Base-by-base conservation (phyloP, 1,140 invertebrate species). In the Stegodyphus mimosarum region DNA sequence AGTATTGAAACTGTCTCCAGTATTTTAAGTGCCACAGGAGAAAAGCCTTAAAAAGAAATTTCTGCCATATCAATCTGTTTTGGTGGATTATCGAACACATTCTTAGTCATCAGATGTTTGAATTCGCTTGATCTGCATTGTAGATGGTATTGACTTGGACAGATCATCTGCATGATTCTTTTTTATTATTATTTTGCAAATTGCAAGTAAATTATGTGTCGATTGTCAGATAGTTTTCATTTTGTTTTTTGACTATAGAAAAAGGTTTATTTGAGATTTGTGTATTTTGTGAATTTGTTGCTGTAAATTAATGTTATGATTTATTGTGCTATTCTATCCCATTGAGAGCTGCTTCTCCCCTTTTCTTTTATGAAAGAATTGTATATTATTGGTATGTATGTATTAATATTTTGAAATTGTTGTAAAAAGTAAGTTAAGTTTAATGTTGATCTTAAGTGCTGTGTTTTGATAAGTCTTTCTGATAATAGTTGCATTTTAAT, bases 1-100 rank as follows among this genome's bases (percentile, higher is more conserved):
- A 77, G 83, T 84, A 84, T 84, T 84, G 50, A 70, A 78, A 81
- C 74, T 78, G 15, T 78, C 83, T 86, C 83, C 83, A 86, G 83
- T 86, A 78, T 86, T 83, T 73, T 51, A 86, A 86, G 83, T 86
- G 83, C 83, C 83, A 86, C 74, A 86, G 83, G 75, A 86, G 83
- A 86, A 86, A 86, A 86, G 67, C 74, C 83, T 77, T 86, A 71
- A 70, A 72, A 69, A 70, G 55, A 78, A 86, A 78, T 71, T 78
- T 86, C 83, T 86, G 83, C 83, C 83, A 86, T 86, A 86, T 86
- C 83, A 86, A 52, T 78, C 64, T 63, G 48, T 71, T 70, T 70
- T 76, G 74, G 67, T 76, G 53, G 52, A 64, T 67, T 52, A 81
- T 51, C 55, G 48, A 76, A 76, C 7, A 49, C n/a, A 51, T 78